Evolutionary conservation across 2,797 vertebrate genomes (phyloP).

Genomic region (Eleutherodactylus coqui): DNA sequence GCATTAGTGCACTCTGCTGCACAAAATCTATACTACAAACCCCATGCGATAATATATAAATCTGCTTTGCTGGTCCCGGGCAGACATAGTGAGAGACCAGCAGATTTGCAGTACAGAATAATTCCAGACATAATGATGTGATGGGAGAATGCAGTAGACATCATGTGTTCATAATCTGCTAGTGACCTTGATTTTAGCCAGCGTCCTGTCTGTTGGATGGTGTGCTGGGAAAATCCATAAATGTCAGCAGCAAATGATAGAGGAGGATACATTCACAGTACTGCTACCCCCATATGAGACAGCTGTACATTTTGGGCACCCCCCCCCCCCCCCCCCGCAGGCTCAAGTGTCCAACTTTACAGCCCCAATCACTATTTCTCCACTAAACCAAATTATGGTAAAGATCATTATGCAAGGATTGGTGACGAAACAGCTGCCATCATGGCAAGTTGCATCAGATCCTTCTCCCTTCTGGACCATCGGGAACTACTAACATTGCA

Average conservation of each 20-base stretch:
- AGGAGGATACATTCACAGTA: not conserved
- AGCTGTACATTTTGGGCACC: not conserved
- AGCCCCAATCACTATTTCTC: not conserved
- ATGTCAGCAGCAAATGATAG: not conserved
- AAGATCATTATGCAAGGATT: no score
- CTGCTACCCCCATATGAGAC: not conserved
- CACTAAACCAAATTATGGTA: no score
- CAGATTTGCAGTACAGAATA: conserved; percentile 41
- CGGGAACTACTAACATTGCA: no score
- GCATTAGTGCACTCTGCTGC: not conserved
- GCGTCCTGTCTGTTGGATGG: conserved; percentile 10
- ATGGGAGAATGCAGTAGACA: conserved; percentile 38
- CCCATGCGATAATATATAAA: not conserved
- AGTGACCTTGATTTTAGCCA: conserved; percentile 49
- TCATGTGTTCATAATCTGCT: conserved; percentile 54
- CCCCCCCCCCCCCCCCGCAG: no score
- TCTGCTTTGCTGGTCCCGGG: not conserved
- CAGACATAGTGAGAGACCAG: not conserved
- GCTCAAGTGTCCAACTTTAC: no score
- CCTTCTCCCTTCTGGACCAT: no score
- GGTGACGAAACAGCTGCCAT: no score
- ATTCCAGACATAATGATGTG: conserved; percentile 24
- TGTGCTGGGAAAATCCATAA: conserved; percentile 10
- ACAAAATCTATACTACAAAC: not conserved
- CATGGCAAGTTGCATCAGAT: no score